Conservation (phyloP, 2,113 vertebrate species). For the Myocastor coypus region DNA sequence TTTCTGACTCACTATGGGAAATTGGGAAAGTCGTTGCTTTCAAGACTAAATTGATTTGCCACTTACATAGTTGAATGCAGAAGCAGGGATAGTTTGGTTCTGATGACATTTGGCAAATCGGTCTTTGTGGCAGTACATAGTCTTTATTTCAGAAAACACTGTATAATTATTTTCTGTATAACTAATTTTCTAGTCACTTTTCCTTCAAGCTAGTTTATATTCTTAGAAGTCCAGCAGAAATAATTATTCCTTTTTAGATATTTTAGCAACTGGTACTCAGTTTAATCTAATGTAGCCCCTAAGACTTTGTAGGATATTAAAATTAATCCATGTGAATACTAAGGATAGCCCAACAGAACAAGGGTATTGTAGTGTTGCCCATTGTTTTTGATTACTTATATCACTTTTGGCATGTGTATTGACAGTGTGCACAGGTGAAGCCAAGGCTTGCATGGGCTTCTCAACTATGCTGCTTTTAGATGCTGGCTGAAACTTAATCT, state of each 20-base stretch:
- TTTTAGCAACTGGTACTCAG: slow-evolving; percentile 45
- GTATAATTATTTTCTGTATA: slow-evolving; percentile 39
- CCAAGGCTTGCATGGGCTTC: slow-evolving; percentile 37
- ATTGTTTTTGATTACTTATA: neutral
- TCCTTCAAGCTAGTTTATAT: slow-evolving; percentile 61
- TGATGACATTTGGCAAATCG: slow-evolving; percentile 37
- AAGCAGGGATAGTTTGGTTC: neutral
- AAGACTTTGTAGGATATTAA: slow-evolving; percentile 5
- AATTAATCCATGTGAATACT: slow-evolving; percentile 17
- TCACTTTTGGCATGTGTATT: neutral
- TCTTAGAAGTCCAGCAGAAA: slow-evolving; percentile 60
- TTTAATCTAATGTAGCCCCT: slow-evolving; percentile 45
- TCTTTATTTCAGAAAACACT: slow-evolving; percentile 33
- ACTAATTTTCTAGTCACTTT: slow-evolving; percentile 51
- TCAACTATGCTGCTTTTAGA: slow-evolving; percentile 58
- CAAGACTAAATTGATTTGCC: slow-evolving; percentile 28
- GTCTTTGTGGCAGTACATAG: slow-evolving; percentile 19
- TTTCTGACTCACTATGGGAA: neutral
- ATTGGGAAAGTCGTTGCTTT: slow-evolving; percentile 50
- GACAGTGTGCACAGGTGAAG: neutral
- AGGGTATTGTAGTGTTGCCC: neutral
- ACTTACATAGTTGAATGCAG: neutral
- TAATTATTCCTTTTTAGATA: slow-evolving; percentile 59
- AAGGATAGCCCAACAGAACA: neutral
- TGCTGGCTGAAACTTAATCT: slow-evolving; percentile 60